Base-by-base conservation (phyloP, 2,797 vertebrate genomes). In the Chiloscyllium punctatum region DNA sequence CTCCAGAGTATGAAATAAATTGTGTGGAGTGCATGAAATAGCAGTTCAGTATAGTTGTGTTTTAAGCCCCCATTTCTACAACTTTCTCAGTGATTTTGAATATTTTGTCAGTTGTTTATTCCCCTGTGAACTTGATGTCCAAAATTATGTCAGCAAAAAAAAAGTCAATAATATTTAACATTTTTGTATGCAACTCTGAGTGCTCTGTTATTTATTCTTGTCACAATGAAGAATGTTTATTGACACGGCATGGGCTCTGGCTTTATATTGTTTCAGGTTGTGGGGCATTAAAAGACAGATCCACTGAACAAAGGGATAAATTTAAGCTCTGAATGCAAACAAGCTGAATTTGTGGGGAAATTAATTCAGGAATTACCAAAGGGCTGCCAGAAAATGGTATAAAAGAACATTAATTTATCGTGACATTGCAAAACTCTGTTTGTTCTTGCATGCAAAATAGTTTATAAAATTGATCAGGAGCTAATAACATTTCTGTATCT, bases 101-200 rank as follows among this genome's bases (percentile, higher is more conserved):
- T 84, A 84, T 84, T 48, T 84, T 48, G 82, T 1, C 21, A 84
- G 42, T 25, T 48, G 42, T 48, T 48, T 84, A 23, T 84, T 84
- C 42, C 79, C 82, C 21, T 1, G 48, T 48, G 82, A 84, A 84
- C 21, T 84, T 84, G 82, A 84, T 6, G 37, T 84, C 82, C 25
- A 42, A 48, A 84, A 84, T 48, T 42, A 84, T 25, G 23, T 84
- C 21, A 84, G 37, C 18, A 84, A 84, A 84, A 82, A 77, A 74
- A 84, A 37, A 82, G 42, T 84, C 82, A 25, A 84, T 84, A 84
- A 48, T 84, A 84, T 84, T 82, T 82, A 82, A 82, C n/a, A 82
- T 82, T 84, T 84, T 84, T 84, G 23, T 84, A 84, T 48, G 42
- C 42, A 48, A 25, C 42, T 48, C 42, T 84, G 21, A 84, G 48